phyloP scores from a whole-genome alignment of 2,797 vertebrate species.

The Spinibarbus caldwelli region DNA sequence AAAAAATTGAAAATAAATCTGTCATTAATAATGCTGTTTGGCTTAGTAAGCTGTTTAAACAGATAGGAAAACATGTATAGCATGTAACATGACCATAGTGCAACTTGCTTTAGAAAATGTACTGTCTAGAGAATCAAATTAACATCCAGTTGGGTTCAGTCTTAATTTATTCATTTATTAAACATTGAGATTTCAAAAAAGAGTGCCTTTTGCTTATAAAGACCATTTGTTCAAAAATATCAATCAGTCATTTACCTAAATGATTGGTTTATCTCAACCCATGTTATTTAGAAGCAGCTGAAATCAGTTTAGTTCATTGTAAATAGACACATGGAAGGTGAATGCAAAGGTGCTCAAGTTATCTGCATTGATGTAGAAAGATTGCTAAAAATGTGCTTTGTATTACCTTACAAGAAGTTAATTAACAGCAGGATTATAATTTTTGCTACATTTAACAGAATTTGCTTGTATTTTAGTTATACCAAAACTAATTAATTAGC shows the following conservation, averaged over 20 bases:
- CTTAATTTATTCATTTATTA: conserved; percentile 31
- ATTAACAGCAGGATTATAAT: no score
- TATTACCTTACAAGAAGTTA: not conserved
- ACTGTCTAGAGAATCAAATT: not conserved
- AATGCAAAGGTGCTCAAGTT: not conserved
- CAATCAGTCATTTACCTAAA: no score
- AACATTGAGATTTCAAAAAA: conserved; percentile 1
- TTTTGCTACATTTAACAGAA: no score
- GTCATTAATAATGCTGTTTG: not conserved
- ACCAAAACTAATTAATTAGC: not conserved
- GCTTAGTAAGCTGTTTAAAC: not conserved
- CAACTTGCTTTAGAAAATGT: not conserved
- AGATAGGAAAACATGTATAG: not conserved
- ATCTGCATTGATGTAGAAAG: not conserved
- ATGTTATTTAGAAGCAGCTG: not conserved
- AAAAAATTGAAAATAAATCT: conserved; percentile 4
- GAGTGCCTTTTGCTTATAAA: conserved; percentile 9
- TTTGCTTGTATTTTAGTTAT: not conserved
- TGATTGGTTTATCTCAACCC: not conserved
- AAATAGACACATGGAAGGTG: not conserved
- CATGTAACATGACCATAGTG: not conserved
- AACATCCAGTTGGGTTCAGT: not conserved
- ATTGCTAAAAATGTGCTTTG: not conserved
- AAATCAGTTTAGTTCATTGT: not conserved
- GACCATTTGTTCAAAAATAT: conserved; percentile 1